phyloP scores from a whole-genome alignment of 2,113 vertebrate genomes.

The Xyliphius kryptos region DNA sequence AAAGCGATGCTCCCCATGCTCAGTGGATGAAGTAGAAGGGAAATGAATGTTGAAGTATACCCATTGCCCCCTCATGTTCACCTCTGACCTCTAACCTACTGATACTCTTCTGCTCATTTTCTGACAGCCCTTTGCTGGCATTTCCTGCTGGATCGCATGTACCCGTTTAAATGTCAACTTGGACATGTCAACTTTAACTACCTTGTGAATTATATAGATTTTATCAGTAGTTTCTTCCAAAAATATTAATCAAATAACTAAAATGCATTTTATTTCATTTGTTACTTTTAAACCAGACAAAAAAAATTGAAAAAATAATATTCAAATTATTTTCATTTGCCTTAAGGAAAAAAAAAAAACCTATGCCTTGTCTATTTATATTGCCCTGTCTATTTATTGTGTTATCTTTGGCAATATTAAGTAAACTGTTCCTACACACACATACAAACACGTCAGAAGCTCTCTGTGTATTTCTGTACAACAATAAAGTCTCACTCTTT shows the following conservation, averaged over 20 bases:
- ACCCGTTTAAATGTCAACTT: conserved; percentile 39
- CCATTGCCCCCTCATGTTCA: conserved; percentile 47
- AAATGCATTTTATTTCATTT: conserved; percentile 17
- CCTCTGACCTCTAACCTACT: conserved; percentile 48
- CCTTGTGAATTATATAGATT: conserved; percentile 27
- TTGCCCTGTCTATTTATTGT: conserved; percentile 22
- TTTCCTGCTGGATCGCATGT: conserved; percentile 54
- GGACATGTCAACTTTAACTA: conserved; percentile 35
- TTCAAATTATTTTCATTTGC: no score
- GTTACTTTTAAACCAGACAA: conserved; percentile 12
- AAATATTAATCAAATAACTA: conserved; percentile 16
- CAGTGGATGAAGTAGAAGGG: conserved; percentile 50
- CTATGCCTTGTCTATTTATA: no score
- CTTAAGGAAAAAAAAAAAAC: no score
- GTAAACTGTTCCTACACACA: conserved; percentile 59
- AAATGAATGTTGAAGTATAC: conserved; percentile 60
- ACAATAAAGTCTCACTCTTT: conserved; percentile 8
- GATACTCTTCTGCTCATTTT: conserved; percentile 47
- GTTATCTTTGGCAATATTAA: conserved; percentile 15
- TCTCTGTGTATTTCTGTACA: conserved; percentile 52
- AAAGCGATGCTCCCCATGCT: conserved; percentile 40
- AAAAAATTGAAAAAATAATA: conserved; percentile 30
- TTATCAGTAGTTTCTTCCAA: conserved; percentile 21
- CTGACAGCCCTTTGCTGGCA: conserved; percentile 48
- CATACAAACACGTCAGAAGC: conserved; percentile 50